These are phyloP conservation scores for Taxidea taxus DNA, from an alignment of 2,113 vertebrate genomes.

Conservation along the genomic window DNA sequence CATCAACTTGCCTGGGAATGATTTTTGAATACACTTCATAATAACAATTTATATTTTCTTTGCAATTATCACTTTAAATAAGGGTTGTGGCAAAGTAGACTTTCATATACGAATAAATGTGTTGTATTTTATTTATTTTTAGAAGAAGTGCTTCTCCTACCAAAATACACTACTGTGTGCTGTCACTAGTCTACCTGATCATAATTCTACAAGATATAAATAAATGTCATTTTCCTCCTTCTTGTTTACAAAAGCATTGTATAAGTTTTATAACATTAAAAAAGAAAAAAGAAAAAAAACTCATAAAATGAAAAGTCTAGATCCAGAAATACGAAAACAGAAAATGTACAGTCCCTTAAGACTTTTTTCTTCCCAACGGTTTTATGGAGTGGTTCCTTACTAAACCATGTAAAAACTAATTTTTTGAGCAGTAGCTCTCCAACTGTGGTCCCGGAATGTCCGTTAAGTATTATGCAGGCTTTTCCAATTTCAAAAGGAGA, in stretches of 20 bases:
- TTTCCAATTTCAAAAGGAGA: slow-evolving; percentile 34
- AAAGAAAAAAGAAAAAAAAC: not conserved
- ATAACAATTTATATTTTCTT: slow-evolving; percentile 39
- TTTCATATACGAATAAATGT: not conserved
- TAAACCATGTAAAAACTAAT: not conserved
- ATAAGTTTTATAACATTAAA: not conserved
- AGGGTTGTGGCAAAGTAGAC: not conserved
- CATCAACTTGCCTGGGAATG: not conserved
- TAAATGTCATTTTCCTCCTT: not conserved
- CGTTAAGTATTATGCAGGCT: not conserved
- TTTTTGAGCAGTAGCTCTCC: not conserved
- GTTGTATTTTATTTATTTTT: not conserved
- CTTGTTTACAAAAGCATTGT: not conserved
- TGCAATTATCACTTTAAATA: not conserved
- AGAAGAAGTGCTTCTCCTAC: not conserved
- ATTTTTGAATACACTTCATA: not conserved
- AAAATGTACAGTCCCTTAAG: not conserved
- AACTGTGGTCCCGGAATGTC: not conserved
- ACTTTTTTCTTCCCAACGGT: not conserved
- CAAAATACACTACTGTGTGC: not conserved
- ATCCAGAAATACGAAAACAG: not conserved
- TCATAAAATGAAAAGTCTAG: not conserved
- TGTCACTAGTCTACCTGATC: not conserved
- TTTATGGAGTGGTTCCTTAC: not conserved
- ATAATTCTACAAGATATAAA: not conserved